These are phyloP conservation scores for Pseudococcus jackbeardsleyi DNA, from an alignment of 2,888 invertebrate species.

Conservation along the genomic window DNA sequence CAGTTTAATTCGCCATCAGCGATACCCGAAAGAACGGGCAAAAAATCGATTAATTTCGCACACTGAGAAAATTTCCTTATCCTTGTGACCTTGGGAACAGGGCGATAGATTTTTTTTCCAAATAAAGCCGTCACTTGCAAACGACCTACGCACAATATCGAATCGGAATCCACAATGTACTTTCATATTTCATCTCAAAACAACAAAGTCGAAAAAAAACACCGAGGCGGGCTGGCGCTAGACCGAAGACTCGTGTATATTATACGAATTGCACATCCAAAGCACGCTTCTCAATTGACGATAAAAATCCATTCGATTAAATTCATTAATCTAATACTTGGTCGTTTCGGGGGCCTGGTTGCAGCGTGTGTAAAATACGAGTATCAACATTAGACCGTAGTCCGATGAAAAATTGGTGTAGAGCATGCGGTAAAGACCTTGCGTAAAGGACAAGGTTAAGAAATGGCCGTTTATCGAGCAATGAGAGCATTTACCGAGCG, in stretches of 20 bases:
- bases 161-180: neutral
- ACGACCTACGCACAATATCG: neutral
- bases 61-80: neutral
- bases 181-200: neutral
- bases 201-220: neutral
- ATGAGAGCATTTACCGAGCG: slow-evolving; percentile 10
- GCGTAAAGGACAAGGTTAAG: slow-evolving; percentile 38
- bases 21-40: no score
- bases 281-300: slow-evolving; percentile 30
- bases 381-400: no score
- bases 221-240: neutral
- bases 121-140: neutral
- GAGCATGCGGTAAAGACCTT: slow-evolving; percentile 44
- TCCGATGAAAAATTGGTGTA: slow-evolving; percentile 29
- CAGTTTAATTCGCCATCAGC: neutral
- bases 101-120: neutral
- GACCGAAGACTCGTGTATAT: neutral
- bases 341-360: neutral
- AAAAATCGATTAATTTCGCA: slow-evolving; percentile 22
- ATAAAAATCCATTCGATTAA: slow-evolving; percentile 40
- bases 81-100: neutral
- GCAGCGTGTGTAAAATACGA: no score
- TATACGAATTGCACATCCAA: neutral
- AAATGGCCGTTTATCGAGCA: slow-evolving; percentile 21
- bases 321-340: slow-evolving; percentile 29